These are phyloP conservation scores for Parauchenoglanis ngamensis DNA, from an alignment of 2,797 vertebrate genomes.

Conservation along the genomic window DNA sequence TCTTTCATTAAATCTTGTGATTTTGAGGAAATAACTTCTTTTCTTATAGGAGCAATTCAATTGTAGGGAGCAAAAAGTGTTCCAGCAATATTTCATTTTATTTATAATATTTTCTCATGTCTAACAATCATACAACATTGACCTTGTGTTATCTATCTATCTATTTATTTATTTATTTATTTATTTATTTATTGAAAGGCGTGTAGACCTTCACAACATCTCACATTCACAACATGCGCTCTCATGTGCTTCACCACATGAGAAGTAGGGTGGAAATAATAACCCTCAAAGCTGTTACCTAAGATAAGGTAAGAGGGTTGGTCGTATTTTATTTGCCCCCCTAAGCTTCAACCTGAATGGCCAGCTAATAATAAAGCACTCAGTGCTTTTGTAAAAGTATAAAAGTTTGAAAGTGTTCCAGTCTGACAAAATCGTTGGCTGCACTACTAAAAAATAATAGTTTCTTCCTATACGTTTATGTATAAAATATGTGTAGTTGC, in stretches of 20 bases:
- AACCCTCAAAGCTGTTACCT: background rate
- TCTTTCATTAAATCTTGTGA: conserved; percentile 3
- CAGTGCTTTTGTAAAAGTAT: background rate
- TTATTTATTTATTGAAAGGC: background rate
- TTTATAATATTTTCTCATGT: background rate
- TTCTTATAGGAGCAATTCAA: background rate
- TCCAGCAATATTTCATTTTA: background rate
- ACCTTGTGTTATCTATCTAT: no score
- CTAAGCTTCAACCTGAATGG: background rate
- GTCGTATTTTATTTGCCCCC: background rate
- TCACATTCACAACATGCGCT: background rate
- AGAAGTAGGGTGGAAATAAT: background rate
- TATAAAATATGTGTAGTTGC: background rate
- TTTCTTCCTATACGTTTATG: background rate
- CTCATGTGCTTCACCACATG: background rate
- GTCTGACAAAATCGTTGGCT: background rate
- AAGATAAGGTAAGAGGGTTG: background rate
- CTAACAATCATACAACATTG: background rate
- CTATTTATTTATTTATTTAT: background rate
- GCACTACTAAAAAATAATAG: background rate
- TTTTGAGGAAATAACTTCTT: background rate
- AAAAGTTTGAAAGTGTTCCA: background rate
- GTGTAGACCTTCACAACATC: background rate
- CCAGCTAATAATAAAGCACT: background rate
- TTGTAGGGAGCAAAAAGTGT: background rate